A percentile compares a stretch with the other conserved stretches of the same genome.
Conservation (phyloP, 2,797 vertebrate genomes). For the Tamandua tetradactyla region DNA sequence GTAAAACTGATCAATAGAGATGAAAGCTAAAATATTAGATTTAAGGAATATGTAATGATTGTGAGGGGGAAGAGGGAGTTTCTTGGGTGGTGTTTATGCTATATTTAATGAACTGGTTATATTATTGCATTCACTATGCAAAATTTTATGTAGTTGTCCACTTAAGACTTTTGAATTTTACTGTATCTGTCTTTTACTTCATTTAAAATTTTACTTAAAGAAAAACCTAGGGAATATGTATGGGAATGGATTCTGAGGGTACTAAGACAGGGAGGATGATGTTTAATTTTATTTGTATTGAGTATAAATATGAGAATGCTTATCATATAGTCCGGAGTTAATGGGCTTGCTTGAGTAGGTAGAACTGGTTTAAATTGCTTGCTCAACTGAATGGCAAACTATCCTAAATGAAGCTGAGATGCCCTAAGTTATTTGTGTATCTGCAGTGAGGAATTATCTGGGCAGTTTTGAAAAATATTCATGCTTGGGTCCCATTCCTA, state of each 20-base stretch:
- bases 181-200: background rate
- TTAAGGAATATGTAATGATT: background rate
- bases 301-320: background rate
- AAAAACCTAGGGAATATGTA: background rate
- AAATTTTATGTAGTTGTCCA: background rate
- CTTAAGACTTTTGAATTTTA: background rate
- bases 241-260: background rate
- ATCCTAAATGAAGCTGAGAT: background rate
- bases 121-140: background rate
- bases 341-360: background rate
- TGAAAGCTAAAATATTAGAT: background rate
- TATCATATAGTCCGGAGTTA: background rate
- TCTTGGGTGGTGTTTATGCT: background rate
- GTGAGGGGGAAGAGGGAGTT: background rate
- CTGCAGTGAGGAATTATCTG: background rate
- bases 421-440: background rate
- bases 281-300: background rate
- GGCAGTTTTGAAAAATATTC: background rate
- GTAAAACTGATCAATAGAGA: background rate
- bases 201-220: background rate
- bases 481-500: background rate
- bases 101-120: background rate
- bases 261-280: background rate
- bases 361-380: background rate
- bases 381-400: background rate